Base-by-base conservation (phyloP, 2,888 invertebrate species). In the Caenorhabditis uteleia region DNA sequence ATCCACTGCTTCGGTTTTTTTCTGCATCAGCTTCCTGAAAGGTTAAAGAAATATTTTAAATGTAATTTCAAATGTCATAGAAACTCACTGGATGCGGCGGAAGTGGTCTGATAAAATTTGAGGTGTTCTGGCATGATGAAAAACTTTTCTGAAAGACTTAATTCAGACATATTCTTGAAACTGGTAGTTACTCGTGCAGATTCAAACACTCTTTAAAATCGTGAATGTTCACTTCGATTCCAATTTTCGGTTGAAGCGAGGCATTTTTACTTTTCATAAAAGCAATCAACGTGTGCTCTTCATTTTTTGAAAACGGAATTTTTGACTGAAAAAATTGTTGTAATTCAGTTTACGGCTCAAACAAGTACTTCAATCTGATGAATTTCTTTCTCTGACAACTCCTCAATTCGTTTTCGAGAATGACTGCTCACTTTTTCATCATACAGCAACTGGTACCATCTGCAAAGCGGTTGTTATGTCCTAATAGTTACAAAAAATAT, bases 381-480 rank as follows among this genome's bases (percentile, higher is more conserved):
- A 18, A 66, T 43, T 10, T 68, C 45, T n/a, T 68, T 57, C 2
- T 39, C 44, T 5, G 58, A 44, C 27, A 80, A 33, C 14, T 55
- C 54, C 3, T 48, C 50, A 38, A 79, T 74, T 29, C 79, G 48
- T 39, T 67, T 61, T 29, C 61, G 64, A 1, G 79, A 80, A 46
- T 54, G 72, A 61, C 73, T 74, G 8, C 94, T 94, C 44, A 97
- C 90, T 42, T 91, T 89, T n/a, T 92, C 91, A 85, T 97, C 94
- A 84, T 95, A 97, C 21, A 98, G 87, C 53, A 98, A 85, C 0
- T 93, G 91, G 84, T 93, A 94, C 97, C 97, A 98, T 26, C 61
- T 59, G n/a, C 16, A 47, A 10, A 50, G 23, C 23, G 34, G 18
- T 8, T n/a, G 10, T 34, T 31, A n/a, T 2, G 14, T n/a, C 7